Evolutionary conservation across 2,888 invertebrate species (phyloP), one percentile per base, ranked within the genome.

Genomic region (Germaria angustata): DNA sequence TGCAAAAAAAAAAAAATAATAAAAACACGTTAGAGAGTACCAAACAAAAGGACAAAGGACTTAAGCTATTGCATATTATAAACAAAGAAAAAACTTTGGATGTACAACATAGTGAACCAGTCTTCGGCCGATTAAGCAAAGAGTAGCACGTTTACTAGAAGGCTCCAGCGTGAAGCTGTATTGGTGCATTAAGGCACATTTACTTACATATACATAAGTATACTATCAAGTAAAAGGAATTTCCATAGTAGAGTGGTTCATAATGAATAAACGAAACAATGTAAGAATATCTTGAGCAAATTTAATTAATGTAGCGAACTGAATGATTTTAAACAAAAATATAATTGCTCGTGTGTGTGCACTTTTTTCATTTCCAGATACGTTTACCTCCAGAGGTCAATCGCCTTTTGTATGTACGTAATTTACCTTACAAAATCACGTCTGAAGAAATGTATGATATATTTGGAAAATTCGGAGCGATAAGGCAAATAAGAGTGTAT

Each of bases 371-470:
- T n/a, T n/a, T 36, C 2, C 3, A 98, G 98, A 98, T 99, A 69
- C 95, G 99, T 85, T 93, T 99, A 83, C 99, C 99, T 32, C 99
- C 99, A 84, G 99, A 99, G 93, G 99, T 99, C 2, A 99, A 99
- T 90, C 93, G 99, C 89, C 97, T 99, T 79, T 92, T 99, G 3
- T 99, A 99, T 90, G 95, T 99, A 9, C 93, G 99, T 88, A 99
- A 99, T 92, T 93, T 99, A 81, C 99, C 99, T 0, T 99, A 99
- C 89, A 99, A 99, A 93, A 99, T 99, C 86, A 99, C 99, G 63
- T 98, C 97, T 6, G 99, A 99, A 92, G 99, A 99, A 94, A 99
- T 99, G 99, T 99, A 99, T 90, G 99, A 99, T 92, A 99, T 99
- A 84, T 99, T 99, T 93, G 99, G 99, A 17, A 99, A 99, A 93